phyloP scores from a whole-genome alignment of 2,113 vertebrate species.

The Ameiurus melas region DNA sequence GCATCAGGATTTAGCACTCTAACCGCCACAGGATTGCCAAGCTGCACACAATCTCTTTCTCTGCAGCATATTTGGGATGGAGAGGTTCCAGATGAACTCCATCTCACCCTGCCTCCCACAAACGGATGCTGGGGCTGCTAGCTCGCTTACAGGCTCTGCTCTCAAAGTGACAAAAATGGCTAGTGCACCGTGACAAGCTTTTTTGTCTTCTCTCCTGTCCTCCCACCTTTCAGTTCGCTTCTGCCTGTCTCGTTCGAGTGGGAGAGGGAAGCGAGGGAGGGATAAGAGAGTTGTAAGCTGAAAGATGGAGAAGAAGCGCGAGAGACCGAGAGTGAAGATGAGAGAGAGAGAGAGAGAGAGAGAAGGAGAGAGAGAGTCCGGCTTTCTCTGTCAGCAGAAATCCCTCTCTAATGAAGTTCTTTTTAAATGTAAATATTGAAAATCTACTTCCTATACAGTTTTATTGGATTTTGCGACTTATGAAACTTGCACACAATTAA shows the following conservation, averaged over 20 bases:
- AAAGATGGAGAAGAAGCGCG: background rate
- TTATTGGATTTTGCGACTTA: background rate
- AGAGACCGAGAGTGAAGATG: background rate
- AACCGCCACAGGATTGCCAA: constrained; percentile 40
- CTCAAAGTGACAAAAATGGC: constrained; percentile 66
- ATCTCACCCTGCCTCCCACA: constrained; percentile 68
- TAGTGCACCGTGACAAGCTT: constrained; percentile 60
- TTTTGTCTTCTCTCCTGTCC: constrained; percentile 47
- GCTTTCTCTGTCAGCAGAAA: constrained; percentile 56
- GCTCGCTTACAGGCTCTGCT: constrained; percentile 53
- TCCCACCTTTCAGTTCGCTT: constrained; percentile 47
- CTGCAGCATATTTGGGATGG: constrained; percentile 44
- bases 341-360: constrained; percentile 9
- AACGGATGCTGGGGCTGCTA: constrained; percentile 32
- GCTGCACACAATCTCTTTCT: constrained; percentile 35
- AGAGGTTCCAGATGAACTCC: constrained; percentile 65
- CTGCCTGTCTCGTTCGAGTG: constrained; percentile 26
- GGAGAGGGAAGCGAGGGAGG: constrained; percentile 38
- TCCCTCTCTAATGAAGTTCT: constrained; percentile 55
- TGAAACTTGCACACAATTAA: background rate
- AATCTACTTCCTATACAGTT: background rate
- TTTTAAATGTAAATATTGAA: constrained; percentile 32
- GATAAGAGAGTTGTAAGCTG: constrained; percentile 28
- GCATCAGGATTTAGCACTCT: constrained; percentile 27
- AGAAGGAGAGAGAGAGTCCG: constrained; percentile 43